phyloP scores from a whole-genome alignment of 1,140 invertebrate species.

The Heliothis virescens region DNA sequence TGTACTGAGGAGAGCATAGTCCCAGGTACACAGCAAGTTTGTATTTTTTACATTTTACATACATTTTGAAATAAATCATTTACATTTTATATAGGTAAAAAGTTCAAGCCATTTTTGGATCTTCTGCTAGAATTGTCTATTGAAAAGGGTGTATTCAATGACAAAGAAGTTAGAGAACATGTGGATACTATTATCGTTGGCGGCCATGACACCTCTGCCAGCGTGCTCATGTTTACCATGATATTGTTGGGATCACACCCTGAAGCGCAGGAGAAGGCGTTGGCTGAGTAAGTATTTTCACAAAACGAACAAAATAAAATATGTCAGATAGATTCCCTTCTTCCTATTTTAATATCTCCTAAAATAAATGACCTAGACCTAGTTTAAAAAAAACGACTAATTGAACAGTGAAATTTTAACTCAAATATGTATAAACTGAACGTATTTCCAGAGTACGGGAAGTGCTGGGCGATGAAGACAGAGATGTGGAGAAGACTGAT shows the following conservation, averaged over 20 bases:
- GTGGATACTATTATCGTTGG: constrained; percentile 75
- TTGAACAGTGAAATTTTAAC: no score
- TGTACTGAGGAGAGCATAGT: not conserved
- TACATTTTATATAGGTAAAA: constrained; percentile 59
- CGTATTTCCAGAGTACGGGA: constrained; percentile 47
- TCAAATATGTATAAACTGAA: no score
- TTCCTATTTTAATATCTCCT: no score
- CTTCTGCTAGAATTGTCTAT: constrained; percentile 68
- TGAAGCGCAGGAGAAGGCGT: constrained; percentile 68
- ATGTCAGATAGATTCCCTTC: no score
- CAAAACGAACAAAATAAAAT: no score
- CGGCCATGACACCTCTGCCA: constrained; percentile 73
- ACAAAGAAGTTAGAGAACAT: constrained; percentile 73
- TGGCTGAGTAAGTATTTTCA: constrained; percentile 46
- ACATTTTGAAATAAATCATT: no score
- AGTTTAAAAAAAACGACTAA: no score
- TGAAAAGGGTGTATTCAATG: constrained; percentile 67
- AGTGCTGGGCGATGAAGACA: constrained; percentile 52
- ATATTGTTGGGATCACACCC: constrained; percentile 71
- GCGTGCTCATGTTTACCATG: constrained; percentile 66
- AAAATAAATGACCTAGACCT: no score
- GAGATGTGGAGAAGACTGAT: constrained; percentile 85
- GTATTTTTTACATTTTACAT: not conserved
- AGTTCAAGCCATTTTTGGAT: constrained; percentile 76
- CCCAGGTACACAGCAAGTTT: not conserved